Percentiles rank a stretch among this genome's conserved stretches.
Evolutionary conservation across 2,888 invertebrate genomes (phyloP).

Genomic region (Phalera bucephala): DNA sequence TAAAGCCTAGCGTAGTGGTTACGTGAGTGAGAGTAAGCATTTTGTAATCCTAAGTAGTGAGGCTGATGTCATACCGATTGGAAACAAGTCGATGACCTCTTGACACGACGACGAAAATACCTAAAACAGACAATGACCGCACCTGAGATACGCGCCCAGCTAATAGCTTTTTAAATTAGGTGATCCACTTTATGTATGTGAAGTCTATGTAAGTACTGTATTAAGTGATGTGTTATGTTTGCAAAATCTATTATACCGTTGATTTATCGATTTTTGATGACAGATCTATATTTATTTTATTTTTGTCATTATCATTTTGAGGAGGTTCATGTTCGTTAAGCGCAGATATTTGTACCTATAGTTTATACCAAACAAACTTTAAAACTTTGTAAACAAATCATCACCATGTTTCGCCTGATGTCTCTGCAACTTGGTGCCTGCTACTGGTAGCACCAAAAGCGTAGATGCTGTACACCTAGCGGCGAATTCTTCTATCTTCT

Average conservation of each 20-base stretch:
- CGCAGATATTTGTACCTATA: too few relatives aligned
- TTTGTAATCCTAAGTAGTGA: constrained; percentile 72
- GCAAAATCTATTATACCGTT: background rate
- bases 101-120: constrained; percentile 64
- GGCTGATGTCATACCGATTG: constrained; percentile 74
- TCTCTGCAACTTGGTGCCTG: too few relatives aligned
- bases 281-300: too few relatives aligned
- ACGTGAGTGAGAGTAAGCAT: constrained; percentile 73
- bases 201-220: constrained; percentile 3
- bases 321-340: too few relatives aligned
- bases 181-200: constrained; percentile 17
- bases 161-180: constrained; percentile 17
- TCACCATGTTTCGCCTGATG: too few relatives aligned
- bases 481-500: too few relatives aligned
- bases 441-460: too few relatives aligned
- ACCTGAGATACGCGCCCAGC: background rate
- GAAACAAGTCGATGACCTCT: constrained; percentile 74
- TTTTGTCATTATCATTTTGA: too few relatives aligned
- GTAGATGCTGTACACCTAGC: too few relatives aligned
- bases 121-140: constrained; percentile 47
- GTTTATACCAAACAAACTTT: too few relatives aligned
- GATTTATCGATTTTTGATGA: background rate
- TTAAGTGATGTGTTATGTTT: background rate
- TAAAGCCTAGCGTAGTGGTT: constrained; percentile 52
- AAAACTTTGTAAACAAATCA: too few relatives aligned